These are phyloP conservation scores for Myioborus miniatus DNA, from an alignment of 2,797 vertebrate genomes.

Conservation along the genomic window DNA sequence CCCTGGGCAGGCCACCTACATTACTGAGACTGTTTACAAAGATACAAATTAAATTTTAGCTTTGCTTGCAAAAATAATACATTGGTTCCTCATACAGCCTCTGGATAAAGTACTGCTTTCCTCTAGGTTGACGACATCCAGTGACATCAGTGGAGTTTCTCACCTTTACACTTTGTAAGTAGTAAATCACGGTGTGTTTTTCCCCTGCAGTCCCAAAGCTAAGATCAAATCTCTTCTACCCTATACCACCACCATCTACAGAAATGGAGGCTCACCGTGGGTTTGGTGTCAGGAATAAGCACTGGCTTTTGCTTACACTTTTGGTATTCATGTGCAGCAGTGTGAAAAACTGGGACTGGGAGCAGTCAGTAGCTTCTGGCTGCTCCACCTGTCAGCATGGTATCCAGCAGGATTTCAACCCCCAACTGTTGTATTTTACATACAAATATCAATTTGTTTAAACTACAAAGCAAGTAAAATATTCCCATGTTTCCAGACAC, in stretches of 20 bases:
- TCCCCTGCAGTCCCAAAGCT: not conserved
- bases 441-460: not conserved
- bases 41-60: not conserved
- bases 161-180: not conserved
- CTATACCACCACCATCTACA: not conserved
- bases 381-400: not conserved
- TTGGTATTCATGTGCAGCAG: not conserved
- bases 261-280: not conserved
- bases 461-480: not conserved
- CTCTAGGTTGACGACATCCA: not conserved
- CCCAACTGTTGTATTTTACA: not conserved
- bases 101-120: not conserved
- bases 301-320: not conserved
- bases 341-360: not conserved
- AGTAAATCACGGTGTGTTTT: fast-evolving
- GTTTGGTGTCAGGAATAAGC: not conserved
- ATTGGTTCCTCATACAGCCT: slow-evolving; percentile 20
- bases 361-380: not conserved
- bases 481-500: not conserved
- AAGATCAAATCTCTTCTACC: not conserved
- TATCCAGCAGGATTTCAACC: not conserved
- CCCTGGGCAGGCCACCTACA: not conserved
- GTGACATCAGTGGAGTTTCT: not conserved
- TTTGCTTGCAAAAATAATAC: slow-evolving; percentile 21
- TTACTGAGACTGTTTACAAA: not conserved